A percentile compares a stretch with the other conserved stretches of the same genome.
These are phyloP conservation scores for Pogonocherus hispidulus DNA, from an alignment of 2,888 invertebrate species.

Conservation along the genomic window DNA sequence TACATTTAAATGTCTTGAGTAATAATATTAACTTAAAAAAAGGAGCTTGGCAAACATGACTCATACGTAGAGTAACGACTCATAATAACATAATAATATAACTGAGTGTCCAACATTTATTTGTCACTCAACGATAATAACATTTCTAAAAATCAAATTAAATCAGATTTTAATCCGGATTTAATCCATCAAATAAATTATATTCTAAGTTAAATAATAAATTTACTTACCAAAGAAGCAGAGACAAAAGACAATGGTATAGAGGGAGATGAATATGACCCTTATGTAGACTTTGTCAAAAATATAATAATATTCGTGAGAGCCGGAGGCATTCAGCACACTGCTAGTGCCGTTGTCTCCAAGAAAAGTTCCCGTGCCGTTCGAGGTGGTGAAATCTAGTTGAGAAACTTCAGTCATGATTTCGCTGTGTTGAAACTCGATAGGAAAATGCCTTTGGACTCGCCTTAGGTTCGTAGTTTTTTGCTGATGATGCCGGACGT, in stretches of 20 bases:
- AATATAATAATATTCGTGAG: constrained; percentile 73
- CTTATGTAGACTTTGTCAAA: constrained; percentile 82
- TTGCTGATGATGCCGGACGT: not conserved
- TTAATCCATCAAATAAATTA: too few relatives aligned
- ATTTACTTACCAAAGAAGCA: constrained; percentile 85
- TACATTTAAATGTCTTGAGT: too few relatives aligned
- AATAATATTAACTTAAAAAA: too few relatives aligned
- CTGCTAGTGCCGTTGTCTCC: not conserved
- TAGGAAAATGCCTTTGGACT: not conserved
- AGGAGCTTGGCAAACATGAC: too few relatives aligned
- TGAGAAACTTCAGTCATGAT: constrained; percentile 14
- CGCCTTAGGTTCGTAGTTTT: not conserved
- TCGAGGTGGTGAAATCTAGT: constrained; percentile 14
- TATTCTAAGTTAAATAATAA: not conserved
- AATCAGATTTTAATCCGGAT: too few relatives aligned
- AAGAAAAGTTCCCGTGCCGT: not conserved
- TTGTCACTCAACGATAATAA: too few relatives aligned
- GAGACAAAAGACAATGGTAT: constrained; percentile 84
- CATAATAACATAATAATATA: too few relatives aligned
- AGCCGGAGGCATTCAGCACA: not conserved
- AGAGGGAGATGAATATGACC: constrained; percentile 81
- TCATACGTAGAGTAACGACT: too few relatives aligned
- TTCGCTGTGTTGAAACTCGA: not conserved
- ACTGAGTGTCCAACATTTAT: too few relatives aligned
- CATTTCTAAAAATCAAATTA: too few relatives aligned